A percentile compares a stretch with the other conserved stretches of the same genome.
phyloP scores from a whole-genome alignment of 2,113 vertebrate genomes.

The Smithornis capensis region DNA sequence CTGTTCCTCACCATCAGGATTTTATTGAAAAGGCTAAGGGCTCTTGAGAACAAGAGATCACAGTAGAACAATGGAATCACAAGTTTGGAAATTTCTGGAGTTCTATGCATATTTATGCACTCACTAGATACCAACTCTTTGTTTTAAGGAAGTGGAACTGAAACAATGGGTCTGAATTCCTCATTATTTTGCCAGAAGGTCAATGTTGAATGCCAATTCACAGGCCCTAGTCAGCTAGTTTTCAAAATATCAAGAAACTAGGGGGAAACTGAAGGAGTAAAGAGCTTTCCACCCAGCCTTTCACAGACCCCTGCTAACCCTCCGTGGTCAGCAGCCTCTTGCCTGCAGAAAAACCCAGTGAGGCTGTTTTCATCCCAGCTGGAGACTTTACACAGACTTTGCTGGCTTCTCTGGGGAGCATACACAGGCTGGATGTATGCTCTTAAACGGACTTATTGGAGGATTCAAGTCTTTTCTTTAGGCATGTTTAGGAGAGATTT shows the following conservation, averaged over 20 bases:
- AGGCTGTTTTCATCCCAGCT: background rate
- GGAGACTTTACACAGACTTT: background rate
- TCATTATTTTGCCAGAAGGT: background rate
- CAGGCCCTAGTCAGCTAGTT: background rate
- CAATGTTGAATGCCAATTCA: background rate
- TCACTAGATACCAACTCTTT: background rate
- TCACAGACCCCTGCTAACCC: accelerated
- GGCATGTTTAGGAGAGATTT: background rate
- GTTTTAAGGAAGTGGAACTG: background rate
- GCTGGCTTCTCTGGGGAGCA: background rate
- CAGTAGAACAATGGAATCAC: background rate
- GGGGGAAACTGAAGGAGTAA: background rate
- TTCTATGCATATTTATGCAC: background rate
- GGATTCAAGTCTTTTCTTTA: background rate
- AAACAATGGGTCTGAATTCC: background rate
- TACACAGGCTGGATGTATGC: background rate
- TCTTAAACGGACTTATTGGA: background rate
- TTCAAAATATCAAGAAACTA: background rate
- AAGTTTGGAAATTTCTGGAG: background rate
- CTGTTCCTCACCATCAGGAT: background rate
- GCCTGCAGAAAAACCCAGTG: background rate
- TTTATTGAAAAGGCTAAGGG: background rate
- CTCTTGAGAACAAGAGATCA: background rate
- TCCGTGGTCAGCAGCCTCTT: background rate
- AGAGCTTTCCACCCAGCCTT: background rate